These are phyloP conservation scores for Lepidurus packardi DNA, from an alignment of 1,140 invertebrate species.

Conservation along the genomic window DNA sequence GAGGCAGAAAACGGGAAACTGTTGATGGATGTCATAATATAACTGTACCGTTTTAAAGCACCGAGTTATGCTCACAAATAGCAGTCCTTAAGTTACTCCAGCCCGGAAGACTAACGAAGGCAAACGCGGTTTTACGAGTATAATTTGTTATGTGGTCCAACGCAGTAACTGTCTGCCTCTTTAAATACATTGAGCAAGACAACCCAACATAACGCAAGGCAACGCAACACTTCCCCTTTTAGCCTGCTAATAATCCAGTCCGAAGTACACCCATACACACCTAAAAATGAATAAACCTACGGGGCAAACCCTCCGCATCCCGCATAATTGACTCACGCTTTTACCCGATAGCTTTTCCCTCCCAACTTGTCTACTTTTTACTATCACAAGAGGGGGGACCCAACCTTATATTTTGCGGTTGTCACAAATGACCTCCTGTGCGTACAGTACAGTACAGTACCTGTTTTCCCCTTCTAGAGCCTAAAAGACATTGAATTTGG, in stretches of 20 bases:
- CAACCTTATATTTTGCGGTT: neutral
- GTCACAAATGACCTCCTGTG: neutral
- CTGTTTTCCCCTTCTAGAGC: neutral
- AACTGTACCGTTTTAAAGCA: neutral
- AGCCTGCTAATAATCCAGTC: neutral
- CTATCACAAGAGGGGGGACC: neutral
- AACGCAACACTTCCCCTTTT: neutral
- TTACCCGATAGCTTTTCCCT: neutral
- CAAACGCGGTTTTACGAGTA: neutral
- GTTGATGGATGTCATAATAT: constrained; percentile 1
- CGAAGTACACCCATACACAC: no score
- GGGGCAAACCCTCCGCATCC: no score
- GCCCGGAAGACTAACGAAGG: constrained; percentile 4
- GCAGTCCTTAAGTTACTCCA: constrained; percentile 6
- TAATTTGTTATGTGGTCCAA: constrained; percentile 7
- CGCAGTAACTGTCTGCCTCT: neutral
- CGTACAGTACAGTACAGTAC: neutral
- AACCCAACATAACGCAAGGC: neutral
- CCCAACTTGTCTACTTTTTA: neutral
- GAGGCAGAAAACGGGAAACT: neutral
- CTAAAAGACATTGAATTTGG: no score
- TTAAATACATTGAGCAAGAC: neutral
- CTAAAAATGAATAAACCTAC: no score
- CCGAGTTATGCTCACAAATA: constrained; percentile 1
- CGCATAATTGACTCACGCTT: no score